Percentiles rank a stretch among this genome's conserved stretches.
These are phyloP conservation scores for Megalonaias nervosa DNA, from an alignment of 1,140 invertebrate genomes.

Conservation along the genomic window DNA sequence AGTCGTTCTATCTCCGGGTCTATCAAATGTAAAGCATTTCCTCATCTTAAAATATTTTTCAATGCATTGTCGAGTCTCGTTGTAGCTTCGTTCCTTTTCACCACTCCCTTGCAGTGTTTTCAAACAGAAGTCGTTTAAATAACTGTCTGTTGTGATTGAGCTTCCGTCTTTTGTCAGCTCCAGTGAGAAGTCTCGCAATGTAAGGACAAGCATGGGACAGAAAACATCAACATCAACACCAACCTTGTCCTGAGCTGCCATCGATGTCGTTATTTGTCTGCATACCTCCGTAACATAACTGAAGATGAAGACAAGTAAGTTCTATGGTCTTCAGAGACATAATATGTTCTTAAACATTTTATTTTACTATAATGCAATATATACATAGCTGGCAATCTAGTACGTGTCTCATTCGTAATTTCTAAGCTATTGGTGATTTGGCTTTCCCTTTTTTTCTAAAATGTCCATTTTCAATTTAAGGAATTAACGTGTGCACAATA, in stretches of 20 bases:
- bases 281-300: background rate
- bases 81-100: background rate
- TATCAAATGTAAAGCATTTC: constrained; percentile 5
- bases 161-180: background rate
- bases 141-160: background rate
- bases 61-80: background rate
- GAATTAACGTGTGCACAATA: too few species aligned
- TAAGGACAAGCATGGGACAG: background rate
- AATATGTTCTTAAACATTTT: too few species aligned
- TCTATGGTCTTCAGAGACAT: too few species aligned
- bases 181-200: background rate
- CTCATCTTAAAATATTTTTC: background rate
- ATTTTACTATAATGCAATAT: too few species aligned
- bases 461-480: too few species aligned
- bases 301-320: too few species aligned
- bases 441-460: too few species aligned
- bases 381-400: too few species aligned
- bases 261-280: background rate
- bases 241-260: background rate
- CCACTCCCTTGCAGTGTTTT: too few species aligned
- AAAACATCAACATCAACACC: background rate
- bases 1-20: background rate
- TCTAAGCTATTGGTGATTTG: too few species aligned
- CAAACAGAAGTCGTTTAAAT: background rate
- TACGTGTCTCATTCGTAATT: too few species aligned